Evolutionary conservation across 2,888 invertebrate species (phyloP), one percentile per base, ranked within the genome.

Genomic region (Bugulina stolonifera): DNA sequence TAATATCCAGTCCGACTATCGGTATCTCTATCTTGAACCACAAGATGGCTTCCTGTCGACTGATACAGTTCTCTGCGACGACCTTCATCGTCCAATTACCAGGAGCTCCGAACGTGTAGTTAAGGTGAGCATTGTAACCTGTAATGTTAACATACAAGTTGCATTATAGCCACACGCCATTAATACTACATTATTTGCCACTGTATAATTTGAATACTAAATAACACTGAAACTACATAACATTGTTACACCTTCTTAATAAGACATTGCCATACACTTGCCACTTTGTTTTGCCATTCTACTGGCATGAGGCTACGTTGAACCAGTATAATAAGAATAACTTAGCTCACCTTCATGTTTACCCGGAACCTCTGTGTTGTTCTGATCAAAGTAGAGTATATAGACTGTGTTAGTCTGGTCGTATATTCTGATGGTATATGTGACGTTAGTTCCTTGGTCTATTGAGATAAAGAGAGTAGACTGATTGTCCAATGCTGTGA

Each of bases 21-120:
- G 64, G 64, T 2, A 70, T 32, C 29, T 70, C 52, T 18, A 70
- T 52, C 52, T 43, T 43, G 25, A 70, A 70, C 43, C 54, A 70
- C 5, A 70, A 3, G 29, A 29, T 70, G 32, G 70, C 70, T 43
- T 43, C 70, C 5, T 3, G 10, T 32, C n/a, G 2, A 32, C 70
- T 70, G 22, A 70, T 70, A 32, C 54, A 54, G 54, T 70, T 70
- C 25, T 54, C 54, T 29, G 70, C 70, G 10, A 27, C 23, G 5
- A 70, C 70, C 18, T 43, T 70, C 54, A 70, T 54, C 52, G 70
- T 54, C 70, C 70, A 70, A 23, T 70, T 70, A 14, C 70, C 70
- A 35, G 54, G 23, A 2, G 32, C 32, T n/a, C 25, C 23, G n/a
- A 70, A 70, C 3, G 70, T 70, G 29, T 70, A 70, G 70, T 70